Evolutionary conservation across 2,113 vertebrate genomes (phyloP).

Genomic region (Ginglymostoma cirratum): DNA sequence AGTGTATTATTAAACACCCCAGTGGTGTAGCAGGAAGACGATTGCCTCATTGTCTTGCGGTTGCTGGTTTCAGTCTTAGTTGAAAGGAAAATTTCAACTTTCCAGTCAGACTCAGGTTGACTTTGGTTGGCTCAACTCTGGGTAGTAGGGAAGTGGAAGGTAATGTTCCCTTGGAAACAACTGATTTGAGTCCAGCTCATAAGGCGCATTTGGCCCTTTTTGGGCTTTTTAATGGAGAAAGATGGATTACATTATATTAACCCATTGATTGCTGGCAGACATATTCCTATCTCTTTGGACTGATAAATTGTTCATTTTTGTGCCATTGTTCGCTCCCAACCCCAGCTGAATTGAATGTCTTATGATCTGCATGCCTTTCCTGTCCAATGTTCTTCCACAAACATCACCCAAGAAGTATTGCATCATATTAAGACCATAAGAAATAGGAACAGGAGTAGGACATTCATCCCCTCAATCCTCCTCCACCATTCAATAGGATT

Average conservation of each 20-base stretch:
- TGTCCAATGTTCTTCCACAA: not conserved
- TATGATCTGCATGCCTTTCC: not conserved
- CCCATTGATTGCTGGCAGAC: not conserved
- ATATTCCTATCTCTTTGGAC: not conserved
- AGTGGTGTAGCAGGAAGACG: not conserved
- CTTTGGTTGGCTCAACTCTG: not conserved
- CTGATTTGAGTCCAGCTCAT: not conserved
- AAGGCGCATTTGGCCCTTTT: not conserved
- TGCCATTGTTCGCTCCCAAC: not conserved
- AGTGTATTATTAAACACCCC: not conserved
- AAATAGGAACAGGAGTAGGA: no score
- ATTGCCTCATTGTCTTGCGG: slow-evolving; percentile 4
- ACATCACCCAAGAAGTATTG: no score
- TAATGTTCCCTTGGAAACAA: not conserved
- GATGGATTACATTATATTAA: not conserved
- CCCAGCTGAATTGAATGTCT: not conserved
- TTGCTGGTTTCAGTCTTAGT: slow-evolving; percentile 11
- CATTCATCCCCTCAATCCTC: no score
- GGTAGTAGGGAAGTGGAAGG: not conserved
- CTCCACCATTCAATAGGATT: no score
- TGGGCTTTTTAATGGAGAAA: not conserved
- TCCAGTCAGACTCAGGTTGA: not conserved
- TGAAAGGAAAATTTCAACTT: not conserved
- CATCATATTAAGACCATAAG: no score
- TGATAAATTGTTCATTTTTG: not conserved